These are phyloP conservation scores for Metellina segmentata DNA, from an alignment of 2,888 invertebrate genomes.

Conservation along the genomic window DNA sequence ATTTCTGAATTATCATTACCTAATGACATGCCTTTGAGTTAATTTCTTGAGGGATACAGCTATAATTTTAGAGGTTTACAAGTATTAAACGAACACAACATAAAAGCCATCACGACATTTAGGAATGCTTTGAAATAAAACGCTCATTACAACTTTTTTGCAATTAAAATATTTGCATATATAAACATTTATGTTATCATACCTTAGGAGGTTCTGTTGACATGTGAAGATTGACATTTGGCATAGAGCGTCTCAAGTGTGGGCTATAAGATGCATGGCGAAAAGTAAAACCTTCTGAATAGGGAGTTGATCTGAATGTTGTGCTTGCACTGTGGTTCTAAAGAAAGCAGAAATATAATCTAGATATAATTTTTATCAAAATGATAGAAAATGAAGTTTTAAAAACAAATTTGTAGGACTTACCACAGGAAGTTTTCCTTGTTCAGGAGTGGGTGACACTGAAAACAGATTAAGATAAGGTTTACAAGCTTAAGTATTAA, in stretches of 20 bases:
- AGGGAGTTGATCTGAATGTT: constrained; percentile 85
- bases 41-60: too few relatives aligned
- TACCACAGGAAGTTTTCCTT: constrained; percentile 69
- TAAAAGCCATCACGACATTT: too few relatives aligned
- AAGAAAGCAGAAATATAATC: background rate
- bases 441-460: constrained; percentile 76
- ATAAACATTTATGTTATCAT: background rate
- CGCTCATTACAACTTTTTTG: too few relatives aligned
- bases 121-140: too few relatives aligned
- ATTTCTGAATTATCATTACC: too few relatives aligned
- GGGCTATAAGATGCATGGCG: constrained; percentile 84
- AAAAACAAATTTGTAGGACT: constrained; percentile 5
- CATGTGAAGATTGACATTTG: constrained; percentile 86
- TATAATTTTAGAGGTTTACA: too few relatives aligned
- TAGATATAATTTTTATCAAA: background rate
- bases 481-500: too few relatives aligned
- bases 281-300: constrained; percentile 84
- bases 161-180: too few relatives aligned
- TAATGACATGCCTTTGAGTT: too few relatives aligned
- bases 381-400: background rate
- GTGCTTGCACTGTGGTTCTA: constrained; percentile 78
- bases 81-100: too few relatives aligned
- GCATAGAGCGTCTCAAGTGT: constrained; percentile 94
- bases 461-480: background rate
- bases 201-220: constrained; percentile 94